Conservation (phyloP, 2,113 vertebrate species). For the Lagopus leucura region DNA sequence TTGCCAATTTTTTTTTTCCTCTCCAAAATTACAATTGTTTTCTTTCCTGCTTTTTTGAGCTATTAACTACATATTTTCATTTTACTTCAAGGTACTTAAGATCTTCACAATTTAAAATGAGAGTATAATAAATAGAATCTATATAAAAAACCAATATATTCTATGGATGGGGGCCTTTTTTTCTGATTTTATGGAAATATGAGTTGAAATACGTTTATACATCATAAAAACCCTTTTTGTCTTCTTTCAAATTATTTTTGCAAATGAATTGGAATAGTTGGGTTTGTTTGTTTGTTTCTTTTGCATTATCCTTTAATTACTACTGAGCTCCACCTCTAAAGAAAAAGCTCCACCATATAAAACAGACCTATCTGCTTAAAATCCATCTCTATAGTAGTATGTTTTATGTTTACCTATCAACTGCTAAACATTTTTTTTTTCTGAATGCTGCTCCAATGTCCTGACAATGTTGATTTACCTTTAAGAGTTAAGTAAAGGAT, state of each 20-base stretch:
- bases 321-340: neutral
- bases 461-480: neutral
- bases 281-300: neutral
- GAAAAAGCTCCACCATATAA: neutral
- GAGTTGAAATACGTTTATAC: neutral
- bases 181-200: neutral
- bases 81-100: neutral
- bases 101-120: neutral
- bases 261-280: neutral
- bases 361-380: neutral
- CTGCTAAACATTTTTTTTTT: neutral
- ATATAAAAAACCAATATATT: neutral
- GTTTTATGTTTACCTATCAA: neutral
- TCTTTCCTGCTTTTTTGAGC: slow-evolving; percentile 13
- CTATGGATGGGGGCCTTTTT: neutral
- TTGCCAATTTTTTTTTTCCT: neutral
- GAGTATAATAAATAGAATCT: neutral
- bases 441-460: neutral
- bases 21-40: neutral
- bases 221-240: neutral
- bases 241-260: neutral
- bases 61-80: neutral
- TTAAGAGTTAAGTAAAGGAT: slow-evolving; percentile 2
- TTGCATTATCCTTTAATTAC: neutral
- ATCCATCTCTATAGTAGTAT: neutral